These are phyloP conservation scores for Hypotaenidia philippensis DNA, from an alignment of 2,797 vertebrate genomes.

Conservation along the genomic window DNA sequence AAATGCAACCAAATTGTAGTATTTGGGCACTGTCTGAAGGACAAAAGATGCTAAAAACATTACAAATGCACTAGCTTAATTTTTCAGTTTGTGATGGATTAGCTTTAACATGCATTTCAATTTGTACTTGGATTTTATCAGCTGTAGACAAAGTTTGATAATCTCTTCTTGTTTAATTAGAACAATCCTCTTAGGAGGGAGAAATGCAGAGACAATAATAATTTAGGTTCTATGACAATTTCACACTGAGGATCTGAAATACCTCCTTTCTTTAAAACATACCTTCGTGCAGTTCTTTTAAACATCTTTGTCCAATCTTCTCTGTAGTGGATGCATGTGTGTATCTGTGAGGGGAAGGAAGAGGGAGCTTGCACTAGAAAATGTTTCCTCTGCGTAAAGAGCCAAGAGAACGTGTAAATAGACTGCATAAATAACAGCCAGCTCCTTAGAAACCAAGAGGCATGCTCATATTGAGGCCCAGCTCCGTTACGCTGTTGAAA, in stretches of 20 bases:
- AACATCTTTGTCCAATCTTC: neutral
- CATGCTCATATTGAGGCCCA: neutral
- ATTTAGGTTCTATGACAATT: slow-evolving; percentile 65
- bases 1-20: neutral
- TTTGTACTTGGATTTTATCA: slow-evolving; percentile 79
- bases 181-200: slow-evolving; percentile 76
- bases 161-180: slow-evolving; percentile 80
- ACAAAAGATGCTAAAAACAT: slow-evolving; percentile 48
- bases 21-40: slow-evolving; percentile 35
- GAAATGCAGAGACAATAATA: slow-evolving; percentile 61
- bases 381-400: slow-evolving; percentile 38
- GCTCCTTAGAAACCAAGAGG: slow-evolving; percentile 56
- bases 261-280: neutral
- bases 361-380: neutral
- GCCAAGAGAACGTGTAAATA: slow-evolving; percentile 40
- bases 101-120: slow-evolving; percentile 73
- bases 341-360: neutral
- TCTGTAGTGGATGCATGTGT: neutral
- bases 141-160: slow-evolving; percentile 78
- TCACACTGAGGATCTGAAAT: slow-evolving; percentile 30
- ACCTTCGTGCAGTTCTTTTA: neutral
- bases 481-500: neutral
- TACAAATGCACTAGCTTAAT: slow-evolving; percentile 50
- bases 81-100: slow-evolving; percentile 65
- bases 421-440: slow-evolving; percentile 57